A percentile compares a stretch with the other conserved stretches of the same genome.
Conservation (phyloP, 2,113 vertebrate genomes). For the Siniperca knerii region DNA sequence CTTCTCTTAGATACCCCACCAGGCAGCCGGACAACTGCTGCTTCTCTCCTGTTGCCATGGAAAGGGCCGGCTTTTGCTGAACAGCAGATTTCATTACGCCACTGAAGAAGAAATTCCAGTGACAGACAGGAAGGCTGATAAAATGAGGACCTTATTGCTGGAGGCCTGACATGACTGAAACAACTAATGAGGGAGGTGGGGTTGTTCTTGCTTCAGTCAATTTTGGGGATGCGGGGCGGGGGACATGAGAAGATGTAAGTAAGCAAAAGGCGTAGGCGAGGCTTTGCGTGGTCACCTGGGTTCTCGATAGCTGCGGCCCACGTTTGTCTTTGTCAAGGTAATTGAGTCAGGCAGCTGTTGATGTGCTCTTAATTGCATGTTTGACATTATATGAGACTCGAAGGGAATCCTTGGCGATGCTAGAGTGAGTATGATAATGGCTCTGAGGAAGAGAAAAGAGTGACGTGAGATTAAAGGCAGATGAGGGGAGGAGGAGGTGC, state of each 20-base stretch:
- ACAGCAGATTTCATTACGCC: slow-evolving; percentile 30
- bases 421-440: slow-evolving; percentile 41
- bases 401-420: slow-evolving; percentile 53
- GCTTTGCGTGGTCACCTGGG: slow-evolving; percentile 9
- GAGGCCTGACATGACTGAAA: slow-evolving; percentile 20
- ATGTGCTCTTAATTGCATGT: slow-evolving; percentile 70
- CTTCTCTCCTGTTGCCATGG: slow-evolving; percentile 41
- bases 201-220: not conserved
- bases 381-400: slow-evolving; percentile 66
- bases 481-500: not conserved
- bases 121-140: slow-evolving; percentile 20
- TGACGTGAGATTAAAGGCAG: not conserved
- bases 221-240: not conserved
- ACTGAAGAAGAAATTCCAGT: slow-evolving; percentile 35
- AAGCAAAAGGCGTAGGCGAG: not conserved
- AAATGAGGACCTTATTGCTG: slow-evolving; percentile 28
- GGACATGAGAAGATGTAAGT: not conserved
- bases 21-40: slow-evolving; percentile 43
- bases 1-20: slow-evolving; percentile 18
- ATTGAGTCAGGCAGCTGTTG: slow-evolving; percentile 65
- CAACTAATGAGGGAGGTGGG: slow-evolving; percentile 16
- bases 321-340: slow-evolving; percentile 43
- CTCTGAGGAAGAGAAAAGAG: slow-evolving; percentile 14
- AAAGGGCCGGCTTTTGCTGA: slow-evolving; percentile 3
- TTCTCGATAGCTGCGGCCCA: slow-evolving; percentile 11